phyloP scores from a whole-genome alignment of 2,797 vertebrate genomes.

The Hoplostethus atlanticus region DNA sequence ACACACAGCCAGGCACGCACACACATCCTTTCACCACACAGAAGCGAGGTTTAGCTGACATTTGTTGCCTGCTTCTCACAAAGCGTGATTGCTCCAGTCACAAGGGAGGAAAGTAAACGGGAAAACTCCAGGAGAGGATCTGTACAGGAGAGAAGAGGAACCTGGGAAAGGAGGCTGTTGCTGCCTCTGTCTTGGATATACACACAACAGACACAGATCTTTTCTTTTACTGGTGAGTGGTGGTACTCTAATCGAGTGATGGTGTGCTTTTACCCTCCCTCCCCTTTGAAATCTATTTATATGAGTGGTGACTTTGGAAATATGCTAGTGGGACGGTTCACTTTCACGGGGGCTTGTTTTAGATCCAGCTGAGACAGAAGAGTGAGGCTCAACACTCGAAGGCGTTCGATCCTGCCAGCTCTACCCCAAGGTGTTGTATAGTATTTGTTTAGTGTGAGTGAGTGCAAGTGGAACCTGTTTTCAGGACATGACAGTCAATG shows the following conservation, averaged over 20 bases:
- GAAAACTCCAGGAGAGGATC: conserved; percentile 11
- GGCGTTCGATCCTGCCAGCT: too few species aligned
- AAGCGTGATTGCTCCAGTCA: not conserved
- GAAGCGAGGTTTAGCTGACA: not conserved
- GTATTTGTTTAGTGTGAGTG: not conserved
- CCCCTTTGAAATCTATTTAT: conserved; percentile 57
- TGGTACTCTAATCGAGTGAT: conserved; percentile 5
- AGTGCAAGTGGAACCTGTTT: not conserved
- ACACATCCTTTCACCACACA: not conserved
- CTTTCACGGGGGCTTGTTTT: conserved; percentile 16
- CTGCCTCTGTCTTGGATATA: conserved; percentile 22
- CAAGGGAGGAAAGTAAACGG: conserved; percentile 14
- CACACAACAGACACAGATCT: not conserved
- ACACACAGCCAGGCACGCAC: not conserved
- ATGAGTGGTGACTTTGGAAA: conserved; percentile 51
- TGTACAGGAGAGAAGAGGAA: not conserved
- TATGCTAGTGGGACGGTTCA: conserved; percentile 27
- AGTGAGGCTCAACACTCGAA: not conserved
- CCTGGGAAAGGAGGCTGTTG: not conserved
- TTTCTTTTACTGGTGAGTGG: conserved; percentile 55
- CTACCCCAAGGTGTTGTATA: not conserved
- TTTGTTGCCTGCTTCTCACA: not conserved
- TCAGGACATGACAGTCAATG: not conserved
- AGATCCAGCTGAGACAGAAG: not conserved
- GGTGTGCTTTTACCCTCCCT: conserved; percentile 1